Conservation (phyloP, 2,797 vertebrate genomes). For the Thripadectes ignobilis region DNA sequence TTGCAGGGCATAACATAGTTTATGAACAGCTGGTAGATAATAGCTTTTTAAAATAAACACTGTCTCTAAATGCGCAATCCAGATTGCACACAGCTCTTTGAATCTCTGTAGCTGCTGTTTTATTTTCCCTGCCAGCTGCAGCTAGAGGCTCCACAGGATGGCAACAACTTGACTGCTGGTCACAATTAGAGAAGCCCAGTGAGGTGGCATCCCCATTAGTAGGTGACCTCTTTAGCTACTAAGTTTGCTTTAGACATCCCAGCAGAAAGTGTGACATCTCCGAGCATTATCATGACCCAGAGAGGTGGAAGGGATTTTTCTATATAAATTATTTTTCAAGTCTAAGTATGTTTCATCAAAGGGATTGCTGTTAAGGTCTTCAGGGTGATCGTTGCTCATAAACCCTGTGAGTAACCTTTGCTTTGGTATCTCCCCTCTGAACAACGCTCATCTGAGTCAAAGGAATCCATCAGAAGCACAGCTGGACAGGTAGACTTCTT, state of each 20-base stretch:
- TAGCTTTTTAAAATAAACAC: slow-evolving; percentile 55
- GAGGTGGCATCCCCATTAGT: background rate
- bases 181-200: background rate
- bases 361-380: background rate
- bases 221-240: background rate
- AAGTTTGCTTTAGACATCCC: background rate
- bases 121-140: background rate
- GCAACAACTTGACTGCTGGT: background rate
- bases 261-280: background rate
- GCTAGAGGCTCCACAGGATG: background rate
- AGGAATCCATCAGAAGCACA: background rate
- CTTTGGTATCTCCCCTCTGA: background rate
- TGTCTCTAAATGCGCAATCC: slow-evolving; percentile 39
- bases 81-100: slow-evolving; percentile 1
- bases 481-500: background rate
- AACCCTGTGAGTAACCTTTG: background rate
- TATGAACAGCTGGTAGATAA: slow-evolving; percentile 63
- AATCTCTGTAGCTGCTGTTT: slow-evolving; percentile 29
- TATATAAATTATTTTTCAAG: background rate
- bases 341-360: background rate
- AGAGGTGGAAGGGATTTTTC: background rate
- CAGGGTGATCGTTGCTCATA: background rate
- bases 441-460: background rate
- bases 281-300: background rate
- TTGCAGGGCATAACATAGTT: slow-evolving; percentile 43